Conservation (phyloP, 2,797 vertebrate genomes). For the Xenopus petersii region DNA sequence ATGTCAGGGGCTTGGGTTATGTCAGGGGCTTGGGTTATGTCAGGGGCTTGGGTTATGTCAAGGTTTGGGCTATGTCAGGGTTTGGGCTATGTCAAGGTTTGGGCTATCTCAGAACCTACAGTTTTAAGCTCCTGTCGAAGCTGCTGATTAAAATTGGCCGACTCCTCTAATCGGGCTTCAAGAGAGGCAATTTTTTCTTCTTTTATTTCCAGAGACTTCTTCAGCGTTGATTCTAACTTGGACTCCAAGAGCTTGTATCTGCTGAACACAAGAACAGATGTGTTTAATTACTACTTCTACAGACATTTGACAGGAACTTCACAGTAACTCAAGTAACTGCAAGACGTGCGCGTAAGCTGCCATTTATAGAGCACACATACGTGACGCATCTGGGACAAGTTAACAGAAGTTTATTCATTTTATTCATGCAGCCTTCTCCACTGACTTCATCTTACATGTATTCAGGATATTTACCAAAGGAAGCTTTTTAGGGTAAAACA, state of each 20-base stretch:
- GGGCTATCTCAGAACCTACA: slow-evolving; percentile 64
- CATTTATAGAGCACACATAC: background rate
- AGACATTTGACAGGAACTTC: background rate
- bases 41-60: background rate
- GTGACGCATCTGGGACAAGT: background rate
- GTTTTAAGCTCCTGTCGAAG: slow-evolving; percentile 96
- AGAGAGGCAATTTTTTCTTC: slow-evolving; percentile 96
- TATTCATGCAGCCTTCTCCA: too few species aligned
- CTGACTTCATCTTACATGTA: too few species aligned
- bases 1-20: too few species aligned
- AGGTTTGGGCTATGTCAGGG: background rate
- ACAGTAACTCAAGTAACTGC: background rate
- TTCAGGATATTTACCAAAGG: too few species aligned
- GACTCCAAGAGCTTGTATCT: slow-evolving; percentile 94
- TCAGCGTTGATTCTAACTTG: slow-evolving; percentile 90
- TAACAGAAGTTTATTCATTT: too few species aligned
- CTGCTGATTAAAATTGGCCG: slow-evolving; percentile 94
- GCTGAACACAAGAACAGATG: slow-evolving; percentile 53
- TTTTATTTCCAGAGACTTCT: slow-evolving; percentile 97
- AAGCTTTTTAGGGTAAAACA: too few species aligned
- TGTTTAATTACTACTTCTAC: slow-evolving; percentile 9
- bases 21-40: background rate
- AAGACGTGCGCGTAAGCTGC: background rate
- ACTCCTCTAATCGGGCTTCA: slow-evolving; percentile 95
- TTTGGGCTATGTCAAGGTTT: background rate